Conservation (phyloP, 2,888 invertebrate species). For the Pollenia griseotomentosa region DNA sequence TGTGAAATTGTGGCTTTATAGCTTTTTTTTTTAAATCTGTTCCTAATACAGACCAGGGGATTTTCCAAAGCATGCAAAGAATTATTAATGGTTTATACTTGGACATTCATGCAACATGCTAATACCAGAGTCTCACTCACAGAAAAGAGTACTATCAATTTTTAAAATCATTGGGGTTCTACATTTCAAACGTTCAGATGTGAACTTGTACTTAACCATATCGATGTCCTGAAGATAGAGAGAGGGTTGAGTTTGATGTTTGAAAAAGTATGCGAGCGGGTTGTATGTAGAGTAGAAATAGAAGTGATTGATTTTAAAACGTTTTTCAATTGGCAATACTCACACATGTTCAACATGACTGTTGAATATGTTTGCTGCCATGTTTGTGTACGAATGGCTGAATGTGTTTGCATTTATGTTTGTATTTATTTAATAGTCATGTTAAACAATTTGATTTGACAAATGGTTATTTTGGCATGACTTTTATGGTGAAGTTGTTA, state of each 20-base stretch:
- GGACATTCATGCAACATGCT: conserved; percentile 68
- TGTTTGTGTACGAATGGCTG: conserved; percentile 6
- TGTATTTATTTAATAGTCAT: conserved; percentile 69
- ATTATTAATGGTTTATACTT: conserved; percentile 69
- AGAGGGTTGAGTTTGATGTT: conserved; percentile 28
- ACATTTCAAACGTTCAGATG: conserved; percentile 32
- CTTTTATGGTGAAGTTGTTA: conserved; percentile 49
- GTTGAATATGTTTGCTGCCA: conserved; percentile 62
- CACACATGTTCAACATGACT: conserved; percentile 56
- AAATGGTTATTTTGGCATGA: conserved; percentile 64
- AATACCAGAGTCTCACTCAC: conserved; percentile 39
- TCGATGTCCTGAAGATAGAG: background rate
- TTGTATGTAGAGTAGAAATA: conserved; percentile 26
- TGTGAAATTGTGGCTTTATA: conserved; percentile 69
- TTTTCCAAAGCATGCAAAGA: conserved; percentile 64
- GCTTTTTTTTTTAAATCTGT: conserved; percentile 60
- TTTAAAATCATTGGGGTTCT: conserved; percentile 65
- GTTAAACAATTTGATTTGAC: conserved; percentile 68
- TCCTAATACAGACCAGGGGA: conserved; percentile 27
- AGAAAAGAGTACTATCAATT: conserved; percentile 69
- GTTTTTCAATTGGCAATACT: conserved; percentile 70
- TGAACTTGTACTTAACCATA: background rate
- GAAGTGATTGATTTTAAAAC: conserved; percentile 72
- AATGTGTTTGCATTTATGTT: conserved; percentile 38
- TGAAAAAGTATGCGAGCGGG: conserved; percentile 40